These are phyloP conservation scores for Orchesella flavescens DNA, from an alignment of 2,888 invertebrate species.

Conservation along the genomic window DNA sequence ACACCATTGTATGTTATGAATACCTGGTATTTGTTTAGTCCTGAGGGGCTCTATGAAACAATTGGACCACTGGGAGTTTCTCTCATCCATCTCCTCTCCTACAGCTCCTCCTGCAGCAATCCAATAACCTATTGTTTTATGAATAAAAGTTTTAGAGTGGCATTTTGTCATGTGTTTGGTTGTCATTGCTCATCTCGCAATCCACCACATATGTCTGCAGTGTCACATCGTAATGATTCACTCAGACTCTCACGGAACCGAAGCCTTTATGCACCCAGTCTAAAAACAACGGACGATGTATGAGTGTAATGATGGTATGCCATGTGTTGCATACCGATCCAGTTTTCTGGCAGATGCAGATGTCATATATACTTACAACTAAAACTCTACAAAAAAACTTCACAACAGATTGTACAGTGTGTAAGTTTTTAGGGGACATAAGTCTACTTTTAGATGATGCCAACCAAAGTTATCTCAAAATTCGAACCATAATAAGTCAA, in stretches of 20 bases:
- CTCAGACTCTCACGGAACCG: conserved; percentile 67
- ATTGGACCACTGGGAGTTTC: conserved; percentile 77
- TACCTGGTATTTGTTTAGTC: conserved; percentile 78
- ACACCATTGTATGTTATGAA: conserved; percentile 80
- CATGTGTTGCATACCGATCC: neutral
- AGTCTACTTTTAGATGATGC: too few species aligned
- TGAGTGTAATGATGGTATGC: conserved; percentile 12
- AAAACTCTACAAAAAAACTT: too few species aligned
- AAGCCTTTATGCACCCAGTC: conserved; percentile 62
- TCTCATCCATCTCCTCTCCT: conserved; percentile 78
- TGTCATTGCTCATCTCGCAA: conserved; percentile 74
- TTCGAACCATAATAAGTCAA: too few species aligned
- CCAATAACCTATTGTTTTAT: conserved; percentile 82
- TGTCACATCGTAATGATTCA: conserved; percentile 65
- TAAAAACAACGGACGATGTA: conserved; percentile 63
- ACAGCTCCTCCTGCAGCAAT: conserved; percentile 81
- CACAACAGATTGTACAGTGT: too few species aligned
- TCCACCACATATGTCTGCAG: conserved; percentile 34
- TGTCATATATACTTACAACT: too few species aligned
- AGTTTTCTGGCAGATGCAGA: too few species aligned
- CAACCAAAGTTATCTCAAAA: too few species aligned
- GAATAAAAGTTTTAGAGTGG: conserved; percentile 81
- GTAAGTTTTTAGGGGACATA: too few species aligned
- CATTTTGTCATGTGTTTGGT: conserved; percentile 79
- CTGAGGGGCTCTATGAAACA: conserved; percentile 75